Evolutionary conservation across 1,140 invertebrate genomes (phyloP), one percentile per base, ranked within the genome.

Genomic region (Solen grandis): DNA sequence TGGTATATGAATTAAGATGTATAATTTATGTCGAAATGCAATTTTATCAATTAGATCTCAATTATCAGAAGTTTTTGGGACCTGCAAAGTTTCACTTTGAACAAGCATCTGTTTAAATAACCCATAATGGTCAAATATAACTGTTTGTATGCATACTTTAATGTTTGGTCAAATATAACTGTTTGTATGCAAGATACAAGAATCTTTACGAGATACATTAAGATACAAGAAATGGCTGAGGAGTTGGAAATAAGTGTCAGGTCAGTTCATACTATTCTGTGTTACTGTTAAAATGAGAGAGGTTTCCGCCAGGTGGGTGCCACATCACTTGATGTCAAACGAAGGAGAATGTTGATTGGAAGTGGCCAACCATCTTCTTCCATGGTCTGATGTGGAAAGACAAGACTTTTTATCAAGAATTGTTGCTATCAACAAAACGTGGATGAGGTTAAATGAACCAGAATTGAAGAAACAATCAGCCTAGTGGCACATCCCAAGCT

Each of bases 271-370:
- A 62, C 59, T 14, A 62, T 62, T 62, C 3, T 62, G 10, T 19
- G 59, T 19, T 29, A 62, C 31, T 31, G 59, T 62, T 62, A 29
- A 62, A 62, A 62, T 62, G 59, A 62, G 59, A 62, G 33, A 62
- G 59, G 59, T 62, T 62, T 62, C 59, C 59, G 29, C 27, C 29
- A 13, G 59, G 10, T 62, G 59, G 59, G 59, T 62, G 27, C 59
- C 31, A 13, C 59, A 62, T 62, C 59, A 31, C 19, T 62, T 62
- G 31, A 62, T 29, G 31, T 33, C 59, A 5, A 31, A 62, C 19
- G 2, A 62, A 29, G 59, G 2, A 5, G 59, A 33, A 62, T 5
- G 31, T 62, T 31, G 29, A 29, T 62, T 62, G 59, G 59, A 62
- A 62, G 59, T 62, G 13, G 59, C 31, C 27, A 62, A 22, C 59